Evolutionary conservation across 2,888 invertebrate species (phyloP).

Genomic region (Apoda limacodes): DNA sequence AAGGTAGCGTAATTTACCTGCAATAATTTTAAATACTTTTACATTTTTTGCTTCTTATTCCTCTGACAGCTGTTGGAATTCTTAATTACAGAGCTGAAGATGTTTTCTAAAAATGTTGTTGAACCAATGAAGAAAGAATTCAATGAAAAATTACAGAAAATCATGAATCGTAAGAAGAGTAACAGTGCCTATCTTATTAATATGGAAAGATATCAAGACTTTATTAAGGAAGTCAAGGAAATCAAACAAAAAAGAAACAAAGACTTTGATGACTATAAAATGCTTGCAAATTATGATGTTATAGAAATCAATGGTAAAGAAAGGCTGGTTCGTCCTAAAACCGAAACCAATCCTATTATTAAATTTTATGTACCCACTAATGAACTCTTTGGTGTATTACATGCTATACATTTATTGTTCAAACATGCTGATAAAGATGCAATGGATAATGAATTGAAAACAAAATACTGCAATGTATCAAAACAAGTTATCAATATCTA

Average conservation of each 20-base stretch:
- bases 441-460: slow-evolving; percentile 40
- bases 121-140: slow-evolving; percentile 40
- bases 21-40: no score
- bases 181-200: slow-evolving; percentile 40
- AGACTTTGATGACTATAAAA: slow-evolving; percentile 41
- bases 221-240: slow-evolving; percentile 38
- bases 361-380: slow-evolving; percentile 43
- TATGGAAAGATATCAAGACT: slow-evolving; percentile 33
- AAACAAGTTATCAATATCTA: slow-evolving; percentile 50
- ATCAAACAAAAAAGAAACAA: slow-evolving; percentile 35
- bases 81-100: slow-evolving; percentile 28
- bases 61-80: slow-evolving; percentile 1
- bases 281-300: slow-evolving; percentile 43
- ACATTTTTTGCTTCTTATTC: background rate
- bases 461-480: slow-evolving; percentile 50
- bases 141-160: slow-evolving; percentile 31
- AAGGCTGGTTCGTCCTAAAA: slow-evolving; percentile 36
- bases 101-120: slow-evolving; percentile 26
- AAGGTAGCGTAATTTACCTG: no score
- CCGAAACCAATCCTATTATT: slow-evolving; percentile 24
- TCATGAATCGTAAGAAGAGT: slow-evolving; percentile 38
- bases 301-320: slow-evolving; percentile 31
- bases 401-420: slow-evolving; percentile 47
- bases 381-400: slow-evolving; percentile 44
- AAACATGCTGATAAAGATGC: slow-evolving; percentile 37